Conservation (phyloP, 1,140 invertebrate genomes). For the Calephelis virginiensis region DNA sequence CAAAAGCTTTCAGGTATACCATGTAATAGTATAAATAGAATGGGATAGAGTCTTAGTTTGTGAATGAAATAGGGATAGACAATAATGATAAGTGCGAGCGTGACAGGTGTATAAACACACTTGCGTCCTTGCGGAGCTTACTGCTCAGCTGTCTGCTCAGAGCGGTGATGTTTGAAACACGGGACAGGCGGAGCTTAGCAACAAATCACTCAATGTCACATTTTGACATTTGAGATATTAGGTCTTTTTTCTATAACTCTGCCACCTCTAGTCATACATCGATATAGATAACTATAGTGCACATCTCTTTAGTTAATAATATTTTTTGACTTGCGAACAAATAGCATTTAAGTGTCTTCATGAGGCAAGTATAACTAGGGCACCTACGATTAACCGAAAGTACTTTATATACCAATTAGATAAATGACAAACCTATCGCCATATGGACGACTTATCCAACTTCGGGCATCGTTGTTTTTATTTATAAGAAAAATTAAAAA, state of each 20-base stretch:
- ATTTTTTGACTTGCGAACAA: background rate
- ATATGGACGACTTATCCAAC: no score
- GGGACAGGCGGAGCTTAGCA: conserved; percentile 79
- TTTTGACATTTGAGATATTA: conserved; percentile 80
- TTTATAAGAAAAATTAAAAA: no score
- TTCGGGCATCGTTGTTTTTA: no score
- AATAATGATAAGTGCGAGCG: conserved; percentile 45
- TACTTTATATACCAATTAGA: no score
- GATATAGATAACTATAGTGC: conserved; percentile 25
- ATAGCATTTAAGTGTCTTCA: no score
- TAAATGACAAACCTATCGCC: no score
- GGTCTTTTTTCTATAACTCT: conserved; percentile 77
- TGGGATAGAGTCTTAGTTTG: conserved; percentile 58
- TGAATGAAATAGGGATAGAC: conserved; percentile 50
- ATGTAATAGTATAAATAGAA: conserved; percentile 71
- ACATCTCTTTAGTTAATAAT: background rate
- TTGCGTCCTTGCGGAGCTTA: conserved; percentile 65
- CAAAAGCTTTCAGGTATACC: conserved; percentile 75
- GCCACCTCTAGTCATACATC: conserved; percentile 49
- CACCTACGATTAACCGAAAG: no score
- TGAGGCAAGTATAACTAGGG: no score
- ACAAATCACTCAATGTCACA: conserved; percentile 80
- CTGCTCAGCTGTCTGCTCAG: conserved; percentile 71
- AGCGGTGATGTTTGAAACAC: conserved; percentile 79
- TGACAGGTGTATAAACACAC: conserved; percentile 59